A percentile compares a stretch with the other conserved stretches of the same genome.
Evolutionary conservation across 2,888 invertebrate species (phyloP).

Genomic region (Sinotaia quadrata): DNA sequence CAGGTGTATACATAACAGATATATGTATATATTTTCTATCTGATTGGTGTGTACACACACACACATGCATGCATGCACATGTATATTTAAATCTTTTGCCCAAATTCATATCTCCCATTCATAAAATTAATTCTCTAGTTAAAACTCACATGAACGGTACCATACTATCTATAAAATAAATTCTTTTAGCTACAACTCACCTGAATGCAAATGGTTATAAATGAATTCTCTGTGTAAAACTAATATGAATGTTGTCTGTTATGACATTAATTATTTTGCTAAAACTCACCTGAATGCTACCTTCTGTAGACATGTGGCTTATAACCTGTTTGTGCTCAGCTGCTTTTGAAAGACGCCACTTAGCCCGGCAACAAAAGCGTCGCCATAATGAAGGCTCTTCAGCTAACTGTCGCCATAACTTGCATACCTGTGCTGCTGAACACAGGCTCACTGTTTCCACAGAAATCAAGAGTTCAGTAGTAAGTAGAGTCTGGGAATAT

Average conservation of each 20-base stretch:
- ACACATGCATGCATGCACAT: too few species aligned
- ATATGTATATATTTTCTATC: too few species aligned
- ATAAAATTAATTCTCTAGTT: too few species aligned
- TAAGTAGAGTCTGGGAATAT: too few species aligned
- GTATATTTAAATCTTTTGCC: too few species aligned
- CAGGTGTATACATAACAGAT: too few species aligned
- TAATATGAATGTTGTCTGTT: too few species aligned
- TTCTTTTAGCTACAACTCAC: not conserved
- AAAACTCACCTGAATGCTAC: constrained; percentile 63
- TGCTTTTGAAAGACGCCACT: constrained; percentile 72
- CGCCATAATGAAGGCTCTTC: constrained; percentile 72
- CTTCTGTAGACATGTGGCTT: constrained; percentile 66
- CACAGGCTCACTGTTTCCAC: constrained; percentile 68
- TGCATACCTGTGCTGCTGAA: constrained; percentile 67
- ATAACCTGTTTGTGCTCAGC: constrained; percentile 72
- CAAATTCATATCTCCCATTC: too few species aligned
- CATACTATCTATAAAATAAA: too few species aligned
- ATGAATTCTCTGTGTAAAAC: not conserved
- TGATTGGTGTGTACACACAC: too few species aligned
- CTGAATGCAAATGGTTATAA: not conserved
- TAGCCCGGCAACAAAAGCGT: constrained; percentile 69
- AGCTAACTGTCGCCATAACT: constrained; percentile 69
- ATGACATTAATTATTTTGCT: too few species aligned
- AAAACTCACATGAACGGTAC: too few species aligned
- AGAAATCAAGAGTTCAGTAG: not conserved